A percentile compares a stretch with the other conserved stretches of the same genome.
Evolutionary conservation across 2,113 vertebrate genomes (phyloP).

Genomic region (Sinocyclocheilus maitianheensis): DNA sequence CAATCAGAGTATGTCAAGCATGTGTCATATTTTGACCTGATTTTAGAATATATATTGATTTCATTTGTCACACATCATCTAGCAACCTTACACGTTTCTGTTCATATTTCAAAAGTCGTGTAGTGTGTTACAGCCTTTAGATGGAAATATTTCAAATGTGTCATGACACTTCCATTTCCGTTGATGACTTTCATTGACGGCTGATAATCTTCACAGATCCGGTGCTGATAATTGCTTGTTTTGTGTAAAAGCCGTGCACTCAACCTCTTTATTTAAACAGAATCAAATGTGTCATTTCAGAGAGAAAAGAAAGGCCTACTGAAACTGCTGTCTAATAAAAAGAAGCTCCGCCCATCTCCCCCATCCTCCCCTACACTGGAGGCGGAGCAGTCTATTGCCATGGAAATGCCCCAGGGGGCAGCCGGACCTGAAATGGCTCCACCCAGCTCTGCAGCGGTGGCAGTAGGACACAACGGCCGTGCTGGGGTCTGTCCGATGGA

Average conservation of each 20-base stretch:
- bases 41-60: too few relatives aligned
- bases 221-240: not conserved
- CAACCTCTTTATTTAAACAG: not conserved
- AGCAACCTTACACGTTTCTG: too few relatives aligned
- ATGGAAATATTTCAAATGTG: too few relatives aligned
- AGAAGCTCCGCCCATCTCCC: conserved; percentile 88
- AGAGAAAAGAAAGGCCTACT: conserved; percentile 95
- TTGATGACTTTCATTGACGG: too few relatives aligned
- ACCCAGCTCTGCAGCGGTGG: conserved; percentile 49
- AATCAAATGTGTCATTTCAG: conserved; percentile 68
- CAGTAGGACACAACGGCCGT: conserved; percentile 60
- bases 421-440: conserved; percentile 78
- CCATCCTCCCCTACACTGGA: conserved; percentile 92
- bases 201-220: not conserved
- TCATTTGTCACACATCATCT: too few relatives aligned
- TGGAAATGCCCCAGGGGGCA: conserved; percentile 84
- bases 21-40: too few relatives aligned
- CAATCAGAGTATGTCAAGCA: too few relatives aligned
- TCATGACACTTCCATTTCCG: too few relatives aligned
- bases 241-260: not conserved
- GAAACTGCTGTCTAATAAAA: conserved; percentile 93
- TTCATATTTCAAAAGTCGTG: too few relatives aligned
- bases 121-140: too few relatives aligned
- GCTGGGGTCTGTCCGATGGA: conserved; percentile 69
- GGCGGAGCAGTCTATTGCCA: conserved; percentile 77